These are phyloP conservation scores for Pseudanteris insignis DNA, from an alignment of 2,888 invertebrate genomes.

Conservation along the genomic window DNA sequence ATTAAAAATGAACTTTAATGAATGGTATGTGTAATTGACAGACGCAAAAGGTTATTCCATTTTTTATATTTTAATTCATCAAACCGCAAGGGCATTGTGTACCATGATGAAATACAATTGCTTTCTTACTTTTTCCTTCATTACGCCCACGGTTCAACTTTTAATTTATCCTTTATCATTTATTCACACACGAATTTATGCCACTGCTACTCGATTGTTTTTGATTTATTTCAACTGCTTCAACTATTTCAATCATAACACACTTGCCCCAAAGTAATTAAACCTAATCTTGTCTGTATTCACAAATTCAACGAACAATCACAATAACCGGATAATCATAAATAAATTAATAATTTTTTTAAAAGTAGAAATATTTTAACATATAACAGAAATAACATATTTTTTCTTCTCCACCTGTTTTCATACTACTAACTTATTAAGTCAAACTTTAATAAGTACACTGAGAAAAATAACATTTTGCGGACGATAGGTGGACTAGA, in stretches of 20 bases:
- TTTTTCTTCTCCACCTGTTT: no score
- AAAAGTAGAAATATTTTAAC: no score
- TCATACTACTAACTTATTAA: no score
- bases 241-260: background rate
- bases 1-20: slow-evolving; percentile 36
- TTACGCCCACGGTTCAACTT: slow-evolving; percentile 10
- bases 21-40: slow-evolving; percentile 28
- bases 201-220: background rate
- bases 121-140: slow-evolving; percentile 9
- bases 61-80: slow-evolving; percentile 38
- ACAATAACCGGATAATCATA: no score
- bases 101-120: slow-evolving; percentile 6
- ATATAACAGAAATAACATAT: no score
- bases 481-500: no score
- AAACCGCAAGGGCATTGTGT: slow-evolving; percentile 12
- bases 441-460: no score
- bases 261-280: no score
- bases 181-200: background rate
- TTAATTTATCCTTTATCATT: slow-evolving; percentile 15
- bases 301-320: no score
- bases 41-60: slow-evolving; percentile 28
- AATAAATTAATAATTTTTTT: no score
- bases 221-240: slow-evolving; percentile 1
- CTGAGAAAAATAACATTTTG: no score
- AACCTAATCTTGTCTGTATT: no score